These are phyloP conservation scores for Tetramorium bicarinatum DNA, from an alignment of 2,888 invertebrate genomes.

Conservation along the genomic window DNA sequence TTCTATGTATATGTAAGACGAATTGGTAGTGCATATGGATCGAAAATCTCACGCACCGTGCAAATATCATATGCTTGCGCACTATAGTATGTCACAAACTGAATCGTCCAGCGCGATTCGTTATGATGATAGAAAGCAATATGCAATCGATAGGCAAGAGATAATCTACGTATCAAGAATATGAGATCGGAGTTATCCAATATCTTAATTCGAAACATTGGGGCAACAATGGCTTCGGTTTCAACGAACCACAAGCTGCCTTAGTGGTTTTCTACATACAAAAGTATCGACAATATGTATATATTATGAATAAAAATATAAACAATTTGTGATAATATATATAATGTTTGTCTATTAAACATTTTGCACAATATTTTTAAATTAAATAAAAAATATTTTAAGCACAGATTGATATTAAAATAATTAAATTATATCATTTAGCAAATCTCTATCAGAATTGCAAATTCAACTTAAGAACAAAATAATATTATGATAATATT, in stretches of 20 bases:
- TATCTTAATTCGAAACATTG: constrained; percentile 87
- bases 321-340: not conserved
- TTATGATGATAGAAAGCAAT: constrained; percentile 91
- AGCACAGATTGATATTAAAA: not conserved
- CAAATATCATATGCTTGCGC: constrained; percentile 90
- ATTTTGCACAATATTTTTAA: not conserved
- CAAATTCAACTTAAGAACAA: not conserved
- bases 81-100: constrained; percentile 90
- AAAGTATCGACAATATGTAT: constrained; percentile 37
- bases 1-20: constrained; percentile 89
- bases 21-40: constrained; percentile 94
- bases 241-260: constrained; percentile 87
- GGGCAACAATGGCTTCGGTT: constrained; percentile 77
- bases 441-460: not conserved
- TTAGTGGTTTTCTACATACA: constrained; percentile 71
- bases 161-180: constrained; percentile 88
- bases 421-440: not conserved
- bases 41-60: constrained; percentile 90
- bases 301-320: not conserved
- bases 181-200: constrained; percentile 91
- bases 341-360: not conserved
- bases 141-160: constrained; percentile 91
- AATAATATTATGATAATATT: not conserved
- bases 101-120: constrained; percentile 91
- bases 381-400: not conserved